Conservation (phyloP, 2,113 vertebrate genomes). For the Agapornis roseicollis region DNA sequence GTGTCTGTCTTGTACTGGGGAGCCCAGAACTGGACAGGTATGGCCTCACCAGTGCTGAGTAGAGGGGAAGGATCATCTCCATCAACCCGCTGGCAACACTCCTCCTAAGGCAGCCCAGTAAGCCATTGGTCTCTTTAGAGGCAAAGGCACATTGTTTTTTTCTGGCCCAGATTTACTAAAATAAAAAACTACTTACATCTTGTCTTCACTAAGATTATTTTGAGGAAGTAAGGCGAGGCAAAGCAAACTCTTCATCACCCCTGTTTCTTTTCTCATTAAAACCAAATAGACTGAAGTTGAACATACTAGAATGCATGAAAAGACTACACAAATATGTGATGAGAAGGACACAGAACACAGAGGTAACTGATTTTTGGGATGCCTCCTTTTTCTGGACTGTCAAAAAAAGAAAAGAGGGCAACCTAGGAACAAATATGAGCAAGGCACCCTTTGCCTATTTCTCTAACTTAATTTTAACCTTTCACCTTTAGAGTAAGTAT, state of each 20-base stretch:
- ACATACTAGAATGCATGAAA: neutral
- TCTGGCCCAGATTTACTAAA: neutral
- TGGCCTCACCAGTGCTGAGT: neutral
- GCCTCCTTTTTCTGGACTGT: neutral
- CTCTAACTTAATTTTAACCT: neutral
- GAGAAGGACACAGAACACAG: neutral
- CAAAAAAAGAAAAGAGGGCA: neutral
- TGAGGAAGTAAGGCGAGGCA: neutral
- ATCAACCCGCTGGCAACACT: rapidly evolving
- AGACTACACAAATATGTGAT: neutral
- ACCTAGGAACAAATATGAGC: neutral
- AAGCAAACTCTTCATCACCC: neutral
- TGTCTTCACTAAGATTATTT: neutral
- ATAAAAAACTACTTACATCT: neutral
- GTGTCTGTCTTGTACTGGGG: neutral
- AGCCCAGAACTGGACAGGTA: neutral
- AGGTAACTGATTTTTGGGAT: neutral
- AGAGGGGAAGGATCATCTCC: neutral
- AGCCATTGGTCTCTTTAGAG: neutral
- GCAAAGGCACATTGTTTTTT: neutral
- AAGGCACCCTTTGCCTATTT: neutral
- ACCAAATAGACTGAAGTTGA: neutral
- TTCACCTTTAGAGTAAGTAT: neutral
- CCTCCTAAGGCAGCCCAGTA: neutral
- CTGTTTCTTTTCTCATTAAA: neutral